A percentile compares a stretch with the other conserved stretches of the same genome.
These are phyloP conservation scores for Fistularia tabacaria DNA, from an alignment of 2,797 vertebrate species.

Conservation along the genomic window DNA sequence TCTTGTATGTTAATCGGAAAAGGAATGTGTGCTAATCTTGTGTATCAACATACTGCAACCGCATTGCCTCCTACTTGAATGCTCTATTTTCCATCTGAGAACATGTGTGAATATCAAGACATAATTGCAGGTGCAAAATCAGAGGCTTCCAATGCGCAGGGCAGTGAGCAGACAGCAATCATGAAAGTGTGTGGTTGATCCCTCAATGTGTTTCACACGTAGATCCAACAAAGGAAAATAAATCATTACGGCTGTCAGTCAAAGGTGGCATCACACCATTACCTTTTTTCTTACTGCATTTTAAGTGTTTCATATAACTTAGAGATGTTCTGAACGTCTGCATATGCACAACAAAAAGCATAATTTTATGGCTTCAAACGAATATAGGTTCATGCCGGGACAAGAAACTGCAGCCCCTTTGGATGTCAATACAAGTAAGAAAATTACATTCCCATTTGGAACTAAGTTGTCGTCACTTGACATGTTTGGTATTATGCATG, in stretches of 20 bases:
- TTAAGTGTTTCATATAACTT: no score
- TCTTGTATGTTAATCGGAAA: no score
- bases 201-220: constrained; percentile 54
- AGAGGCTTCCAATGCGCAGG: constrained; percentile 58
- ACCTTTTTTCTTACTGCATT: constrained; percentile 1
- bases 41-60: constrained; percentile 52
- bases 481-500: no score
- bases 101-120: constrained; percentile 43
- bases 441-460: no score
- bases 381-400: no score
- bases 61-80: constrained; percentile 67
- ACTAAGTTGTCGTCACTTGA: no score
- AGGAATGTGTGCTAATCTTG: neutral
- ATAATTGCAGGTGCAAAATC: constrained; percentile 65
- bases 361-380: no score
- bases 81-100: constrained; percentile 62
- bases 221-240: constrained; percentile 29
- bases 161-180: constrained; percentile 64
- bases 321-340: no score
- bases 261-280: constrained; percentile 39
- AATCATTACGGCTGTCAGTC: constrained; percentile 52
- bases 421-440: no score
- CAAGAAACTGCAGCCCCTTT: no score
- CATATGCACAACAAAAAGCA: no score
- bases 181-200: constrained; percentile 58